Evolutionary conservation across 2,113 vertebrate species (phyloP).

Genomic region (Myiozetetes cayanensis): DNA sequence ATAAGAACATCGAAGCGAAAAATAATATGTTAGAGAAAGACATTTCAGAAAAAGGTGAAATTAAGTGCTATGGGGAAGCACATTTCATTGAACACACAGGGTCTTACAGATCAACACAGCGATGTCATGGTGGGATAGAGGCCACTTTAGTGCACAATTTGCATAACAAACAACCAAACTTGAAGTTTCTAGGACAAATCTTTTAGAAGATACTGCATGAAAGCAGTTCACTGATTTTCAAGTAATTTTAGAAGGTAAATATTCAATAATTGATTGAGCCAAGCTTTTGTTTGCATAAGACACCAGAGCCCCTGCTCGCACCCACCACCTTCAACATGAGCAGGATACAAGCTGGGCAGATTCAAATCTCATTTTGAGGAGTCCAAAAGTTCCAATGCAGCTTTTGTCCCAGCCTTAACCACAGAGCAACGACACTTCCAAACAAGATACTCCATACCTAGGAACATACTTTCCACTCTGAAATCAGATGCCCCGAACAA

Average conservation of each 20-base stretch:
- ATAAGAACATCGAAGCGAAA: neutral
- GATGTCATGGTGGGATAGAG: neutral
- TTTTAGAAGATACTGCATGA: neutral
- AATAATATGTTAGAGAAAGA: neutral
- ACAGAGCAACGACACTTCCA: neutral
- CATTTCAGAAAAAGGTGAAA: neutral
- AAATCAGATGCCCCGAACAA: neutral
- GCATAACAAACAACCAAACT: neutral
- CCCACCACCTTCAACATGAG: neutral
- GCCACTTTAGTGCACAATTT: neutral
- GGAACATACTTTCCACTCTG: neutral
- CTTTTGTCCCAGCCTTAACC: neutral
- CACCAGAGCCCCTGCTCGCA: neutral
- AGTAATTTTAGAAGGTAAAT: neutral
- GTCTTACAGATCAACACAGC: neutral
- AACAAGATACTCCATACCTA: neutral
- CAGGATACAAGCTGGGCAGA: neutral
- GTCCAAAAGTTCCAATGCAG: neutral
- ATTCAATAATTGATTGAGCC: neutral
- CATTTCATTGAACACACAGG: neutral
- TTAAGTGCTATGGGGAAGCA: neutral
- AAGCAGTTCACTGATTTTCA: neutral
- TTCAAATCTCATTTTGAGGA: neutral
- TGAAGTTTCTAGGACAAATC: conserved; percentile 41
- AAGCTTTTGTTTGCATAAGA: neutral